phyloP scores from a whole-genome alignment of 2,888 invertebrate species.

The Chrysomela aeneicollis region DNA sequence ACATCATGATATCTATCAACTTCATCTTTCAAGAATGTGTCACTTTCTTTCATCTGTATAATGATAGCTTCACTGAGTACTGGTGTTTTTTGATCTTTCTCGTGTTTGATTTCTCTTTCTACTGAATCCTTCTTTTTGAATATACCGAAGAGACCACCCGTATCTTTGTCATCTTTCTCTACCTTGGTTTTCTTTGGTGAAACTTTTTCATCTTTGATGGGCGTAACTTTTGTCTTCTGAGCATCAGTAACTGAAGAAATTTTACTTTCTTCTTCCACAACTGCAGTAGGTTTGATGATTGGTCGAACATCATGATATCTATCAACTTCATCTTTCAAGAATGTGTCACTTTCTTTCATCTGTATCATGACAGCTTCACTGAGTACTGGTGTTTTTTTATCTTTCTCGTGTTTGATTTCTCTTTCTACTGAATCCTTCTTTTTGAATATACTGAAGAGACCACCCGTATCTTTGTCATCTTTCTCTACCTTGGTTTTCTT shows the following conservation, averaged over 20 bases:
- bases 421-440: conserved; percentile 19
- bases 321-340: conserved; percentile 28
- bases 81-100: too few species aligned
- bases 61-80: too few species aligned
- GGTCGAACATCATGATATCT: conserved; percentile 29
- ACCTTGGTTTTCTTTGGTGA: too few species aligned
- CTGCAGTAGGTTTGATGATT: neutral
- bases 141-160: too few species aligned
- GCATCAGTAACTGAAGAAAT: too few species aligned
- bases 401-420: conserved; percentile 10
- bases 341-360: conserved; percentile 18
- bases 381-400: neutral
- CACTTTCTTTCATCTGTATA: too few species aligned
- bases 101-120: too few species aligned
- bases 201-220: too few species aligned
- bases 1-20: conserved; percentile 31
- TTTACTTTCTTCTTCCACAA: conserved; percentile 24
- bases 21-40: too few species aligned
- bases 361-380: conserved; percentile 17
- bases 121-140: too few species aligned
- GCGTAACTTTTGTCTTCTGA: too few species aligned
- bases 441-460: neutral
- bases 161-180: too few species aligned
- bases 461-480: conserved; percentile 19
- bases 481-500: neutral